phyloP scores from a whole-genome alignment of 2,113 vertebrate species.

The Rostratula benghalensis region DNA sequence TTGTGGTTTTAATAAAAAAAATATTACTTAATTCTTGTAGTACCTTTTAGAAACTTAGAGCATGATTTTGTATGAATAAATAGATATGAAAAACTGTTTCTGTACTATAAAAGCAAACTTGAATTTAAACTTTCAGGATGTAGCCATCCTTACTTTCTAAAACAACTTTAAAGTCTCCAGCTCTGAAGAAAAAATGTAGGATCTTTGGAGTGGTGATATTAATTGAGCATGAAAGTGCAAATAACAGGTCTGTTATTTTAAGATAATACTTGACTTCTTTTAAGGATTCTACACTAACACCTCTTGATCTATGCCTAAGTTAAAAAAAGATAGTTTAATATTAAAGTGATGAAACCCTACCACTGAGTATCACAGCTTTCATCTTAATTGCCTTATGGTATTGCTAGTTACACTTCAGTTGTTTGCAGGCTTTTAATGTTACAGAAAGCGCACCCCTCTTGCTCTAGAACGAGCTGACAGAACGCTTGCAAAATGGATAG shows the following conservation, averaged over 20 bases:
- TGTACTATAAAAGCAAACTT: not conserved
- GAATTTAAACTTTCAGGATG: not conserved
- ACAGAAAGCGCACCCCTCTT: slow-evolving; percentile 5
- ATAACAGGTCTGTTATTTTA: slow-evolving; percentile 67
- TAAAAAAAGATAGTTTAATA: slow-evolving; percentile 70
- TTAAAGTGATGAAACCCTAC: slow-evolving; percentile 65
- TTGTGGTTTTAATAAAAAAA: not conserved
- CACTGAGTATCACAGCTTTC: slow-evolving; percentile 66
- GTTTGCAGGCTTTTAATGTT: slow-evolving; percentile 67
- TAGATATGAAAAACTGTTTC: not conserved
- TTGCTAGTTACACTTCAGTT: slow-evolving; percentile 62
- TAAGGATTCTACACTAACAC: slow-evolving; percentile 73
- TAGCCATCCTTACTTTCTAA: not conserved
- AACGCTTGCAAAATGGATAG: slow-evolving; percentile 19
- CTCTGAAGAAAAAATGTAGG: slow-evolving; percentile 15
- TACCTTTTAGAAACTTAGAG: not conserved
- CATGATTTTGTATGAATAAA: not conserved
- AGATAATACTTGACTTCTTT: slow-evolving; percentile 70
- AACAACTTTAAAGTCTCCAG: not conserved
- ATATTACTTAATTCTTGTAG: not conserved
- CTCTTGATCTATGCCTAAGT: slow-evolving; percentile 72
- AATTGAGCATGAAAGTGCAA: slow-evolving; percentile 58
- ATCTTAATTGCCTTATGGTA: slow-evolving; percentile 74
- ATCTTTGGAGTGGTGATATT: slow-evolving; percentile 18
- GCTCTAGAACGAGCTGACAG: slow-evolving; percentile 22